Base-by-base conservation (phyloP, 1,140 invertebrate genomes). In the Chrysoperla carnea region DNA sequence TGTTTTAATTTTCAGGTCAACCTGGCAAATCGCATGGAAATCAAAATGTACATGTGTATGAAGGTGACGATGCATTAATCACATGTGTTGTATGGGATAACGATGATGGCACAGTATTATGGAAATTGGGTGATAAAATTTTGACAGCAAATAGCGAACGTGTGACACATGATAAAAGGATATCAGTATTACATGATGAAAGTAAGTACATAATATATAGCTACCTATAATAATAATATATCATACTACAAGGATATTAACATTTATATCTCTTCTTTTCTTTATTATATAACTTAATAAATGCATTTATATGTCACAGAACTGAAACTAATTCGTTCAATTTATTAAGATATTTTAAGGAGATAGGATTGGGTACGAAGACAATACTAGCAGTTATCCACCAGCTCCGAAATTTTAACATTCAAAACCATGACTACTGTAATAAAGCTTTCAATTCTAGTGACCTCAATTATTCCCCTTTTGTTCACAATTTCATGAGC, bases 61-160 rank as follows among this genome's bases (percentile, higher is more conserved):
- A 79, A 53, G 79, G 78, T 6, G 79, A 82, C 45, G 78, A 84
- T 53, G 80, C 77, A 8, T 59, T 83, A 9, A 62, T 85, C 12
- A 83, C 80, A 2, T 85, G 81, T 55, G 77, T 83, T 14, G 79
- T 84, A 7, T 66, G 75, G 17, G 72, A 79, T 35, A 70, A 74
- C 8, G 72, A 69, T 4, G 63, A 70, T 8, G 72, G 75, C 28
- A 77, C 80, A 6, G 68, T 84, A 6, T 71, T 81, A 68, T 80
- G 76, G 72, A 72, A 77, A 49, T 76, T 73, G 45, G 70, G 69
- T 42, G 70, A 77, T 47, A 60, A 68, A n/a, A 68, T 82, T n/a
- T 60, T 87, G 4, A 82, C 82, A 0, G 82, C 81, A 7, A 79
- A 75, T n/a, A 72, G 69, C 7, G 71, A 73, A 11, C 64, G 77